Evolutionary conservation across 2,113 vertebrate species (phyloP).

Genomic region (Pseudorhombus dupliciocellatus): DNA sequence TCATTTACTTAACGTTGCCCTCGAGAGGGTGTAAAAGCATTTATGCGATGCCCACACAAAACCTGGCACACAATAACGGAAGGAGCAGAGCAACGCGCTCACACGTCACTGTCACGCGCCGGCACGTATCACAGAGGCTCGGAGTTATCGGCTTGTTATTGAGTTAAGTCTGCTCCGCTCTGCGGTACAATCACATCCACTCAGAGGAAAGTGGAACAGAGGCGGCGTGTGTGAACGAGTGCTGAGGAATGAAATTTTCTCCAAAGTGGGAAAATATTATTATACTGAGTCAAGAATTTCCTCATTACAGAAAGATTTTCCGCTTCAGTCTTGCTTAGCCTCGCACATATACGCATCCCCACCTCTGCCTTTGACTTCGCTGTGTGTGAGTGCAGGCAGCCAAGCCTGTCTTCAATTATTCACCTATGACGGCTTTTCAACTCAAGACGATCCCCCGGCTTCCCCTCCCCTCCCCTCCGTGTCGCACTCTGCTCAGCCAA

Average conservation of each 20-base stretch:
- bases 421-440: slow-evolving; percentile 74
- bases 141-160: slow-evolving; percentile 34
- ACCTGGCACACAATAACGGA: slow-evolving; percentile 21
- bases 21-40: slow-evolving; percentile 59
- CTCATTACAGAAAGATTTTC: slow-evolving; percentile 67
- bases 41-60: slow-evolving; percentile 50
- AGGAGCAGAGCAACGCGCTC: slow-evolving; percentile 21
- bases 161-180: slow-evolving; percentile 18
- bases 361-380: slow-evolving; percentile 50
- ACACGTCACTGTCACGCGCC: slow-evolving; percentile 30
- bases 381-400: slow-evolving; percentile 42
- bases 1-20: slow-evolving; percentile 61
- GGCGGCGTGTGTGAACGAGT: slow-evolving; percentile 29
- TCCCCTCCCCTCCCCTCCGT: slow-evolving; percentile 32
- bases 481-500: slow-evolving; percentile 60
- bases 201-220: slow-evolving; percentile 27
- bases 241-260: slow-evolving; percentile 56
- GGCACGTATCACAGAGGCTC: slow-evolving; percentile 27
- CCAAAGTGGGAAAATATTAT: slow-evolving; percentile 50
- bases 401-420: slow-evolving; percentile 72
- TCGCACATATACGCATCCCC: slow-evolving; percentile 34
- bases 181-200: slow-evolving; percentile 30
- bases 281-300: slow-evolving; percentile 63
- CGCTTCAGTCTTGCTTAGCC: slow-evolving; percentile 39
- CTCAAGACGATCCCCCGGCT: slow-evolving; percentile 42